A percentile compares a stretch with the other conserved stretches of the same genome.
phyloP scores from a whole-genome alignment of 2,888 invertebrate species.

The Miltochrista miniata region DNA sequence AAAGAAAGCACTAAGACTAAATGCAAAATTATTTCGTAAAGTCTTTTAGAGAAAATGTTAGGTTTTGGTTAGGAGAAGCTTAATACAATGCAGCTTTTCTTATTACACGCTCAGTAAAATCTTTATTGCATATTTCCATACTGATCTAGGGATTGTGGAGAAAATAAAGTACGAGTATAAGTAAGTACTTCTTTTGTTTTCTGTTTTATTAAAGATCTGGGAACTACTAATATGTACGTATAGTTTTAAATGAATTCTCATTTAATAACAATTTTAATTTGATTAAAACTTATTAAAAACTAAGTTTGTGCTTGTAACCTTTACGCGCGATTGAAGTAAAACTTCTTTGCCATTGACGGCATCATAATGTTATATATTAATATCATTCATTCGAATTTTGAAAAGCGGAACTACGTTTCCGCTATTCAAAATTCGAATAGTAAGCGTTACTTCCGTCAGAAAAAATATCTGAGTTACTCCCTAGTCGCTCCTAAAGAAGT shows the following conservation, averaged over 20 bases:
- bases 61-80: conserved; percentile 9
- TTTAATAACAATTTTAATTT: neutral
- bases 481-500: too few relatives aligned
- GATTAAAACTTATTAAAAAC: too few relatives aligned
- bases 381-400: too few relatives aligned
- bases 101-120: conserved; percentile 35
- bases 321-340: too few relatives aligned
- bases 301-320: too few relatives aligned
- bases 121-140: conserved; percentile 33
- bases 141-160: conserved; percentile 23
- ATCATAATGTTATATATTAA: too few relatives aligned
- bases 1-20: neutral
- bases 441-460: too few relatives aligned
- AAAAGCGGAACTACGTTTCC: too few relatives aligned
- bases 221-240: too few relatives aligned
- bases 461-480: too few relatives aligned
- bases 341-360: too few relatives aligned
- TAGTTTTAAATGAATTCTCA: neutral
- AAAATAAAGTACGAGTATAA: conserved; percentile 15
- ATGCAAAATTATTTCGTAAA: neutral
- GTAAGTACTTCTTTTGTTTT: conserved; percentile 1
- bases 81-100: conserved; percentile 31
- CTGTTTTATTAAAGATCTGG: conserved; percentile 3
- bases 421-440: too few relatives aligned
- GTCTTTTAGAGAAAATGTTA: conserved; percentile 15